Conservation (phyloP, 2,113 vertebrate species). For the Notechis scutatus region DNA sequence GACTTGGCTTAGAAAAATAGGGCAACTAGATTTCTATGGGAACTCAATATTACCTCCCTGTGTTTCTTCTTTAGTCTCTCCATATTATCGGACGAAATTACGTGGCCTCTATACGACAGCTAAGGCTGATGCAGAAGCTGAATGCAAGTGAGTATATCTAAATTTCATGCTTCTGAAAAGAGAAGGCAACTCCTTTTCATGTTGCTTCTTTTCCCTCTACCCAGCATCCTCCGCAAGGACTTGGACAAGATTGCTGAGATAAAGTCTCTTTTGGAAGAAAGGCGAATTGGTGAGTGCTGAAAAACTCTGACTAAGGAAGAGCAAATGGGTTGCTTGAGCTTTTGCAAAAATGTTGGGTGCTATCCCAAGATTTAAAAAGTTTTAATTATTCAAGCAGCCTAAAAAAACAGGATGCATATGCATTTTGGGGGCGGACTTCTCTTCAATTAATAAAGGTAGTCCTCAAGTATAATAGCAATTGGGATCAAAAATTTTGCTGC, state of each 20-base stretch:
- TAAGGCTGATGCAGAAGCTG: conserved; percentile 88
- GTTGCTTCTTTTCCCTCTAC: background rate
- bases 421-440: background rate
- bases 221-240: conserved; percentile 84
- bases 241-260: conserved; percentile 91
- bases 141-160: conserved; percentile 78
- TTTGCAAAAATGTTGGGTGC: background rate
- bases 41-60: background rate
- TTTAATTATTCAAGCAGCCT: background rate
- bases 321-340: background rate
- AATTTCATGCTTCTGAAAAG: background rate
- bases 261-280: conserved; percentile 86
- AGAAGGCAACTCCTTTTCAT: background rate
- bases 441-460: background rate
- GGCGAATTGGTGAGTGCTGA: conserved; percentile 80
- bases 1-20: background rate
- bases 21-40: background rate
- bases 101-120: conserved; percentile 88
- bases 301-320: background rate
- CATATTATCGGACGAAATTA: conserved; percentile 89
- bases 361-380: background rate
- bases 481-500: background rate
- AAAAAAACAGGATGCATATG: background rate
- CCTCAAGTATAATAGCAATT: background rate
- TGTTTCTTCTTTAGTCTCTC: conserved; percentile 73